Conservation (phyloP, 2,888 invertebrate genomes). For the Amitus sp. region DNA sequence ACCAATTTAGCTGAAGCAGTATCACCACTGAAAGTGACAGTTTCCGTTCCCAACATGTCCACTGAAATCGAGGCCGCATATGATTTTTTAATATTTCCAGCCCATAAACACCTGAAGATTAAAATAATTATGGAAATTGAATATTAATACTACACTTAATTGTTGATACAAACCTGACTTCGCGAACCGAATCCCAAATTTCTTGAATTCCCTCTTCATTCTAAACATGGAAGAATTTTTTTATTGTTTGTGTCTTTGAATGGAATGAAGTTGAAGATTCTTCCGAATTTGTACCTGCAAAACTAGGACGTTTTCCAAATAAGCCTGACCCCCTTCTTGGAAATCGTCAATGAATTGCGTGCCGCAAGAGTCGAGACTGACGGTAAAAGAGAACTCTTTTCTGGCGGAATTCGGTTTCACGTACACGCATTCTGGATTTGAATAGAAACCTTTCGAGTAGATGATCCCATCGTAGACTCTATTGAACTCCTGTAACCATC, state of each 20-base stretch:
- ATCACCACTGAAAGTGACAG: conserved; percentile 86
- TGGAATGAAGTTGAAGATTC: no score
- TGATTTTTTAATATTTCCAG: conserved; percentile 81
- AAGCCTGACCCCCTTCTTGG: conserved; percentile 79
- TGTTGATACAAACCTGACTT: no score
- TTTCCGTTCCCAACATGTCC: conserved; percentile 82
- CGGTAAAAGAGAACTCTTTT: conserved; percentile 78
- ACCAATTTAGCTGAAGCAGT: conserved; percentile 81
- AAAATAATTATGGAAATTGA: no score
- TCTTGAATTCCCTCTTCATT: conserved; percentile 81
- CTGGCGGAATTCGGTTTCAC: conserved; percentile 77
- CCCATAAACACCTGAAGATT: no score
- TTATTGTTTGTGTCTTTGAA: no score
- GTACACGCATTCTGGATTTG: conserved; percentile 77
- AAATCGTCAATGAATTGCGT: conserved; percentile 83
- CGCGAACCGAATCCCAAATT: conserved; percentile 82
- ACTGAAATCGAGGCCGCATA: conserved; percentile 79
- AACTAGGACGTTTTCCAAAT: conserved; percentile 81
- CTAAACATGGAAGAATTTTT: conserved; percentile 60
- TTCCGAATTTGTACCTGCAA: conserved; percentile 61
- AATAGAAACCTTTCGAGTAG: conserved; percentile 81
- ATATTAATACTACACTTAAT: no score
- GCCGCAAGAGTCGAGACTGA: conserved; percentile 80
- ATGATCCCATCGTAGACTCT: conserved; percentile 80
- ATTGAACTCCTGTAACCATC: no score